Base-by-base conservation (phyloP, 2,113 vertebrate genomes). In the Macaca nemestrina region DNA sequence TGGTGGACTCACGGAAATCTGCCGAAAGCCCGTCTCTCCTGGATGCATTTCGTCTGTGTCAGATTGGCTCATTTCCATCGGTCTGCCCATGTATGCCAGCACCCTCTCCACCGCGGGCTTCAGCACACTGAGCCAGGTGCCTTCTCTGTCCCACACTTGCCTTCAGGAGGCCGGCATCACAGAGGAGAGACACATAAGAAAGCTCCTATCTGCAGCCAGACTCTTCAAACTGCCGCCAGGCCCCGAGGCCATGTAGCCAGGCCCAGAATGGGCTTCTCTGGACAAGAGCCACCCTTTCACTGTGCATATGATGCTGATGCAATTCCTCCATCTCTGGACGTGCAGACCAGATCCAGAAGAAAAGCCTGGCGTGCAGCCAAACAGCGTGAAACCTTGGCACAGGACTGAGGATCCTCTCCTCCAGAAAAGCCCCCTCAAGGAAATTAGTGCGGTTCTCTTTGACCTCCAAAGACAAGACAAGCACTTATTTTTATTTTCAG, bases 61-160 rank as follows among this genome's bases (percentile, higher is more conserved):
- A 0, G 99, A 99, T 93, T 99, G 99, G 99, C 99, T 99, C 97
- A 97, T 99, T 95, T 99, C 99, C 96, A 99, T 99, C 72, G 99
- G 99, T 61, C 99, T 99, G 90, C 99, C 99, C 96, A 99, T 99
- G 99, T 99, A 99, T 97, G 97, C 98, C 96, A 68, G 98, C 6
- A 81, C 98, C 52, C 98, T 99, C 94, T 97, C 97, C 1, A 98
- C 99, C 3, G 99, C 99, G 2, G 99, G 99, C 35, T 98, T 99
- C 93, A 99, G 99, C 98, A 98, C 99, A 3, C 98, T 99, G 98
- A 99, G 98, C 96, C 98, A 98, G 73, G 99, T 99, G 98, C 99
- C 99, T 98, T 98, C 98, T 98, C 98, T 99, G 94, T 99, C 99
- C 45, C 99, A 99, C 98, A 99, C 98, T 96, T 98, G 95, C 55